Percentiles rank a stretch among this genome's conserved stretches.
Conservation (phyloP, 2,113 vertebrate genomes). For the Pongo pygmaeus region DNA sequence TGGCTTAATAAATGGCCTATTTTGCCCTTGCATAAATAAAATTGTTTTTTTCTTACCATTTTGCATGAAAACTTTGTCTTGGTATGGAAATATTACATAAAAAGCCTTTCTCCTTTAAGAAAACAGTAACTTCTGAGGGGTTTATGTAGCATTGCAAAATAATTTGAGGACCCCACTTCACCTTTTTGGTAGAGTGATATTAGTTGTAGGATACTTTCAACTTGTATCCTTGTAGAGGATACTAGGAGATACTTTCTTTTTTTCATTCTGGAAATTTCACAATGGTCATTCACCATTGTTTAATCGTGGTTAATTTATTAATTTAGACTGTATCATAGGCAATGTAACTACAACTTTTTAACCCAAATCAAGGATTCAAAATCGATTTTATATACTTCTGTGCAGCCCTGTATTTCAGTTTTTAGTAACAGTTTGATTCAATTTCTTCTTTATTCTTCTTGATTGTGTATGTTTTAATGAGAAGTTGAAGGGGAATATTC, state of each 20-base stretch:
- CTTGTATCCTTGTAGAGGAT: background rate
- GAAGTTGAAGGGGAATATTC: background rate
- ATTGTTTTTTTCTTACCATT: background rate
- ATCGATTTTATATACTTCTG: background rate
- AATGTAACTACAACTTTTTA: background rate
- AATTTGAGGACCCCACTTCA: background rate
- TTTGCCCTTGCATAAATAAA: background rate
- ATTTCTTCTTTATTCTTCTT: background rate
- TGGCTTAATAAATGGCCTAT: slow-evolving; percentile 10
- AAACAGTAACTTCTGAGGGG: background rate
- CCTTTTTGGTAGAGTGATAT: background rate
- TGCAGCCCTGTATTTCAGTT: background rate
- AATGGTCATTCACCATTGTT: background rate
- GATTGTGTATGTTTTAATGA: background rate
- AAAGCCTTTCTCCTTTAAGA: background rate
- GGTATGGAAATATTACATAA: background rate
- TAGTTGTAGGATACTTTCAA: background rate
- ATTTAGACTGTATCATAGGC: background rate
- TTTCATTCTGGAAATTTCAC: background rate
- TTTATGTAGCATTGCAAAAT: background rate
- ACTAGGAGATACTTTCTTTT: background rate
- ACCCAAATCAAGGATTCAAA: background rate
- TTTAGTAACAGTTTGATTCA: background rate
- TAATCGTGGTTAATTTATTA: background rate
- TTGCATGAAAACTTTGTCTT: background rate